Conservation (phyloP, 2,888 invertebrate genomes). For the Drosophila gaucha region DNA sequence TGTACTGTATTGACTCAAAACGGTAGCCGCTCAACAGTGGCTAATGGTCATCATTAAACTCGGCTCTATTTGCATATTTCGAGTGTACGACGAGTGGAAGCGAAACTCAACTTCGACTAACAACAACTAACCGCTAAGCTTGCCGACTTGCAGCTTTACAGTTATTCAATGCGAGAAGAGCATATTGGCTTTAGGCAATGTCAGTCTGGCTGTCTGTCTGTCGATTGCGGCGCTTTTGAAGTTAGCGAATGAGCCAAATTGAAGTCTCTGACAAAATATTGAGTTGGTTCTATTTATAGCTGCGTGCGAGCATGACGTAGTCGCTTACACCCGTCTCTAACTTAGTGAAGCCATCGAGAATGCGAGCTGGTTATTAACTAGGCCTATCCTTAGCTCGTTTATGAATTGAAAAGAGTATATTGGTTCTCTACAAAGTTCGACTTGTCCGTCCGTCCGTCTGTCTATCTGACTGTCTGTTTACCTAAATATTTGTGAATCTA, state of each 20-base stretch:
- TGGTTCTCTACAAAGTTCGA: not conserved
- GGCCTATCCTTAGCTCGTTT: not conserved
- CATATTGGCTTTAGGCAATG: not conserved
- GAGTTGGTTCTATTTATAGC: not conserved
- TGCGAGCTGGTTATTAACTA: not conserved
- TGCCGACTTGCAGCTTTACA: not conserved
- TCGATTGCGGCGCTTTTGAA: not conserved
- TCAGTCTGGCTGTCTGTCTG: not conserved
- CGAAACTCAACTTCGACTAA: slow-evolving; percentile 27
- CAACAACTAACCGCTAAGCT: slow-evolving; percentile 15
- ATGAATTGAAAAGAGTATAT: not conserved
- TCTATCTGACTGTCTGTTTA: too few relatives aligned
- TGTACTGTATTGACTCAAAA: slow-evolving; percentile 66
- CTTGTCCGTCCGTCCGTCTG: too few relatives aligned
- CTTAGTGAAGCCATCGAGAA: not conserved
- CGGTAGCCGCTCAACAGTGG: slow-evolving; percentile 82
- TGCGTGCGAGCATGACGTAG: not conserved
- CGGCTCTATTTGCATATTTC: slow-evolving; percentile 73
- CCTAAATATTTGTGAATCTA: too few relatives aligned
- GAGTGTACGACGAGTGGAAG: slow-evolving; percentile 51
- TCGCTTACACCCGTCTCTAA: not conserved
- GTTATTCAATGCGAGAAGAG: not conserved
- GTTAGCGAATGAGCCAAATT: not conserved
- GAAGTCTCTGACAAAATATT: not conserved
- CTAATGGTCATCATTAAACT: slow-evolving; percentile 80